Evolutionary conservation across 2,113 vertebrate species (phyloP).

Genomic region (Xenopus borealis): DNA sequence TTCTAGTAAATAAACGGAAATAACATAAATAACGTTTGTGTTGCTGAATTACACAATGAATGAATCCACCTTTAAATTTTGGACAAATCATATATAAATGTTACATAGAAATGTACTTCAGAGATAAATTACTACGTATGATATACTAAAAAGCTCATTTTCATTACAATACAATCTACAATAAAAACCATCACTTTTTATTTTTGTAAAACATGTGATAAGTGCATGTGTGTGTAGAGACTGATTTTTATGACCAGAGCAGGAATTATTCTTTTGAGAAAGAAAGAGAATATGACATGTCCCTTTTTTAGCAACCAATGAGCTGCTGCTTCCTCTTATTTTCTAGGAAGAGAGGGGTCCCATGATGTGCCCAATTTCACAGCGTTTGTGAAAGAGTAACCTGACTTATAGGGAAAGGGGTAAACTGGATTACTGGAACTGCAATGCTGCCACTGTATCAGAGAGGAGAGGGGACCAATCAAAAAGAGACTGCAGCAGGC

Average conservation of each 20-base stretch:
- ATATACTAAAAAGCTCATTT: constrained; percentile 36
- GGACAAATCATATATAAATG: constrained; percentile 1
- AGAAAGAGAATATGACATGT: background rate
- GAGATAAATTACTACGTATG: constrained; percentile 45
- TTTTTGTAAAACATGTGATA: constrained; percentile 33
- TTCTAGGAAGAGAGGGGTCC: too few species aligned
- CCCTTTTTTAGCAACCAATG: constrained; percentile 23
- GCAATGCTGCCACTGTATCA: too few species aligned
- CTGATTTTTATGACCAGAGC: constrained; percentile 10
- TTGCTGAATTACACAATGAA: constrained; percentile 9
- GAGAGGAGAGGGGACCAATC: too few species aligned
- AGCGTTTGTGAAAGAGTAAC: too few species aligned
- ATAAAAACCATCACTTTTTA: constrained; percentile 31
- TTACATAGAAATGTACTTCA: constrained; percentile 21
- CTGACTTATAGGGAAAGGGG: too few species aligned
- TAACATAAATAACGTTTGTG: constrained; percentile 28
- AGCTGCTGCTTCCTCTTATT: background rate
- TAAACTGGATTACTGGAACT: too few species aligned
- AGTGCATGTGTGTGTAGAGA: constrained; percentile 30
- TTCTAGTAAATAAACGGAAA: constrained; percentile 3
- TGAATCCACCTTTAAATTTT: background rate
- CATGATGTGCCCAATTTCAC: too few species aligned
- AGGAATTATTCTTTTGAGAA: background rate
- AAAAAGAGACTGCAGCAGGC: too few species aligned
- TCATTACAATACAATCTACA: constrained; percentile 40